These are phyloP conservation scores for Sorex maritimensis DNA, from an alignment of 2,797 vertebrate genomes.

Conservation along the genomic window DNA sequence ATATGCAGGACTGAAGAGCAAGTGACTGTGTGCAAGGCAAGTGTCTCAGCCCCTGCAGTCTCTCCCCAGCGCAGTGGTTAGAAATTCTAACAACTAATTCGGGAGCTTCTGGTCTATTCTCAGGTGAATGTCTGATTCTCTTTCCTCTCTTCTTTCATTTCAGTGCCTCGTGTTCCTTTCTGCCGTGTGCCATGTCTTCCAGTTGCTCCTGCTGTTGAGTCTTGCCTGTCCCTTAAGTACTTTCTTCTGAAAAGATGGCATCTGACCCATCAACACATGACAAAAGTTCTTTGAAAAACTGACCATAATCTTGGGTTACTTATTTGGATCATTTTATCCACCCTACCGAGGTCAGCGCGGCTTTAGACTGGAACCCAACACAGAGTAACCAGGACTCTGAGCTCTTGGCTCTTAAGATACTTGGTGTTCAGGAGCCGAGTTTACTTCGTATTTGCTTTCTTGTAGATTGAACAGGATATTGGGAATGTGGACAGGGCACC, in stretches of 20 bases:
- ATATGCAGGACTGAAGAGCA: no score
- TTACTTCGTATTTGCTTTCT: not conserved
- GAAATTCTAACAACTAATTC: slow-evolving; percentile 12
- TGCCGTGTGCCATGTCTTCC: not conserved
- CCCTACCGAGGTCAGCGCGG: not conserved
- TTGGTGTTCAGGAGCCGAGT: not conserved
- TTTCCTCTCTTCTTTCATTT: not conserved
- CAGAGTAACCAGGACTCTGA: not conserved
- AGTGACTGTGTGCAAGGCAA: no score
- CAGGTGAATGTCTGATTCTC: not conserved
- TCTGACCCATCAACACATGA: not conserved
- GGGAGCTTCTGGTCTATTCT: not conserved
- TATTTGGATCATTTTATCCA: slow-evolving; percentile 8
- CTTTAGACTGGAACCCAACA: not conserved
- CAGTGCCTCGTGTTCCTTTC: not conserved
- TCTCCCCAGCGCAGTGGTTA: not conserved
- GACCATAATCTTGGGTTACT: not conserved
- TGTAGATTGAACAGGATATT: not conserved
- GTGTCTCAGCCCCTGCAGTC: not conserved
- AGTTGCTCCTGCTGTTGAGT: not conserved
- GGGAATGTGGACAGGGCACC: not conserved
- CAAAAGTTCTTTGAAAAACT: not conserved
- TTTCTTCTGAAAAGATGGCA: not conserved
- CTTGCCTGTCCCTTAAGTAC: not conserved
- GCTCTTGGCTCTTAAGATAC: not conserved